These are phyloP conservation scores for Carpatolechia fugitivella DNA, from an alignment of 2,888 invertebrate genomes.

Conservation along the genomic window DNA sequence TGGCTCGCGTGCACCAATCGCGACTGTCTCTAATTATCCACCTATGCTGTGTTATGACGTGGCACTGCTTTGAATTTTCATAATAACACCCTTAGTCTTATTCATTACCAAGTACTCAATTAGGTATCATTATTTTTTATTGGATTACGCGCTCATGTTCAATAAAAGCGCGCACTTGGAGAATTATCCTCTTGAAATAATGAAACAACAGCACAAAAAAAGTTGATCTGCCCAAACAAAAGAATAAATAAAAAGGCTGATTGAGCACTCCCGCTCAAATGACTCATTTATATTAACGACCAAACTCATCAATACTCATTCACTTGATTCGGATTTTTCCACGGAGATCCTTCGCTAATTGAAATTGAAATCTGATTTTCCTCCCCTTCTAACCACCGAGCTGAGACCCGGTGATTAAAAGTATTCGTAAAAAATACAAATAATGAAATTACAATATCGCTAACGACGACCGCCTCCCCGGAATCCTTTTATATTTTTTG, in stretches of 20 bases:
- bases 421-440: constrained; percentile 78
- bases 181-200: constrained; percentile 1
- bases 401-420: constrained; percentile 71
- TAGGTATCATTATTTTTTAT: background rate
- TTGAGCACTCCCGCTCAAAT: constrained; percentile 52
- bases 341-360: constrained; percentile 73
- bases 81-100: constrained; percentile 9
- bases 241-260: constrained; percentile 51
- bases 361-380: constrained; percentile 79
- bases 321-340: constrained; percentile 63
- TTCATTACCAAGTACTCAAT: background rate
- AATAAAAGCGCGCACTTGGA: background rate
- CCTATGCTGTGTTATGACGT: constrained; percentile 46
- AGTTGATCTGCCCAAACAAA: constrained; percentile 30
- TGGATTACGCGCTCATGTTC: background rate
- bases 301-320: constrained; percentile 75
- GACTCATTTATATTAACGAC: constrained; percentile 72
- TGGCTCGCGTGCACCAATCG: constrained; percentile 65
- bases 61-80: constrained; percentile 31
- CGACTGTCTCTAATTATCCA: constrained; percentile 54
- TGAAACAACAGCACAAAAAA: constrained; percentile 6
- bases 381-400: constrained; percentile 52
- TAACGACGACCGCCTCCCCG: constrained; percentile 72
- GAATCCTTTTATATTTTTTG: constrained; percentile 78
- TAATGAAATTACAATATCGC: constrained; percentile 81